A percentile compares a stretch with the other conserved stretches of the same genome.
phyloP scores from a whole-genome alignment of 1,140 invertebrate species.

The Myzus persicae region DNA sequence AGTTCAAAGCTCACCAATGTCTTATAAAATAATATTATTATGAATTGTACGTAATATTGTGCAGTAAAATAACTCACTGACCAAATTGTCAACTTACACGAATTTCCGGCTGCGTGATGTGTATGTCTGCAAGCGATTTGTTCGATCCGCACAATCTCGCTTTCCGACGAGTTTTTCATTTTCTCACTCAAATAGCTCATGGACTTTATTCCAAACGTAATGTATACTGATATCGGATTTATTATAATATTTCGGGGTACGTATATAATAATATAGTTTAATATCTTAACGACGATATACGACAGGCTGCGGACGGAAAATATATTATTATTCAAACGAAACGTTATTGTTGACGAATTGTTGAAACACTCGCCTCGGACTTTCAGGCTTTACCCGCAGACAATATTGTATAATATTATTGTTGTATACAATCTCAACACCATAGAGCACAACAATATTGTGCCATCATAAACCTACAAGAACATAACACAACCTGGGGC shows the following conservation, averaged over 20 bases:
- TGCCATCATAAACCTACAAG: neutral
- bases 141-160: neutral
- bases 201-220: neutral
- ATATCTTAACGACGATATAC: neutral
- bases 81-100: conserved; percentile 36
- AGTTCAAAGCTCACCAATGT: neutral
- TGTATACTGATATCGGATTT: neutral
- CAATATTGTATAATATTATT: neutral
- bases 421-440: too few species aligned
- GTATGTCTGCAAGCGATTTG: neutral
- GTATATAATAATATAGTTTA: neutral
- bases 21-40: neutral
- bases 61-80: neutral
- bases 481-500: neutral
- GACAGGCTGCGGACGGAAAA: neutral
- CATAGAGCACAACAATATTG: neutral
- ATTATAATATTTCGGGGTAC: neutral
- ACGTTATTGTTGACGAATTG: neutral
- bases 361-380: neutral
- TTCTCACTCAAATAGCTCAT: neutral
- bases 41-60: neutral
- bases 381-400: neutral
- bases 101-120: conserved; percentile 22
- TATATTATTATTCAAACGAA: neutral
- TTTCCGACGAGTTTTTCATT: neutral